phyloP scores from a whole-genome alignment of 2,113 vertebrate species.

The Oxyruncus cristatus region DNA sequence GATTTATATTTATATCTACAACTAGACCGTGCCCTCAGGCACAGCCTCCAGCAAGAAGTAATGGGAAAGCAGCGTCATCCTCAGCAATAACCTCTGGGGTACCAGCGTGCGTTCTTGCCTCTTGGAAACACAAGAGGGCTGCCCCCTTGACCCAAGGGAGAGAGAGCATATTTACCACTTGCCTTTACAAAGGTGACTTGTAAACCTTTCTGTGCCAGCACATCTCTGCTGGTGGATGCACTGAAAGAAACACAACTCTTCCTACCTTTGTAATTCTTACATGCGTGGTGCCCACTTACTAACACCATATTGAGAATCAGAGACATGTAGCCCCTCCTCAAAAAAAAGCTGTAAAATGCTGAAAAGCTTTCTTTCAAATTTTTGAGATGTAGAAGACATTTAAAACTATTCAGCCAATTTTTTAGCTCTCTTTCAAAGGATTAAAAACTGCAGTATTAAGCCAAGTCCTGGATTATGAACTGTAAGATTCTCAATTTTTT shows the following conservation, averaged over 20 bases:
- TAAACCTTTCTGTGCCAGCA: background rate
- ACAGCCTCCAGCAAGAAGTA: background rate
- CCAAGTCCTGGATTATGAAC: background rate
- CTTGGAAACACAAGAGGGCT: background rate
- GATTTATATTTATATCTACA: conserved; percentile 5
- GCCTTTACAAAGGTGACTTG: background rate
- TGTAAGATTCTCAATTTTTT: background rate
- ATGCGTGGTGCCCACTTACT: background rate
- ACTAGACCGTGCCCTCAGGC: background rate
- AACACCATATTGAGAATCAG: background rate
- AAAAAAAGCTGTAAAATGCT: background rate
- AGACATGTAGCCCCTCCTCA: too few relatives aligned
- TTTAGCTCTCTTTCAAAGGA: background rate
- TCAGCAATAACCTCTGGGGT: background rate
- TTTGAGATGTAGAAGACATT: background rate
- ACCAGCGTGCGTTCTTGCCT: fast-evolving
- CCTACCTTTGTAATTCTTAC: background rate
- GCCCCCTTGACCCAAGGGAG: background rate
- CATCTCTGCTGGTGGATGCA: background rate
- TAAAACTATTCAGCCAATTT: background rate
- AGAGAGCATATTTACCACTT: background rate
- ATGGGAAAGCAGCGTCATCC: background rate
- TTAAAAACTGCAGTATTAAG: background rate
- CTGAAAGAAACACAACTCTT: background rate
- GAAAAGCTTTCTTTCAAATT: background rate